Evolutionary conservation across 2,797 vertebrate genomes (phyloP).

Genomic region (Dicrostonyx torquatus): DNA sequence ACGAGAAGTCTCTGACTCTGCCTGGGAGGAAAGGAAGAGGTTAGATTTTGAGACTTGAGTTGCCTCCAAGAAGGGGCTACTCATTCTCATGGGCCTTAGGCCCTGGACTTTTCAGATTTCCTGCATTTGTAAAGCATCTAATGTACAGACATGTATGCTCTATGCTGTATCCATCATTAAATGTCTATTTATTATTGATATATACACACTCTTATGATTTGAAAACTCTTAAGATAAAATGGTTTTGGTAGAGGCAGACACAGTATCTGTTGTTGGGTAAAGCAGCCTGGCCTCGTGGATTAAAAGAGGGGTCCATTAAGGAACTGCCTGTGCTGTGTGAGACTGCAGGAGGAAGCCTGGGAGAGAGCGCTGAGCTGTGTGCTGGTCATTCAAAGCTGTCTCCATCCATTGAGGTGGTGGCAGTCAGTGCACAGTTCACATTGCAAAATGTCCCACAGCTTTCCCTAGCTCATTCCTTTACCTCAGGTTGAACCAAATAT

Average conservation of each 20-base stretch:
- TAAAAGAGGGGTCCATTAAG: not conserved
- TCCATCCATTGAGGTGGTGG: not conserved
- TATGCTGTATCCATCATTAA: not conserved
- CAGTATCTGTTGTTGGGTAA: not conserved
- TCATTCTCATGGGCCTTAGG: not conserved
- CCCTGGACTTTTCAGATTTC: not conserved
- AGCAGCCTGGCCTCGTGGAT: not conserved
- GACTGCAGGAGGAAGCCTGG: not conserved
- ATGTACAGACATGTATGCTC: not conserved
- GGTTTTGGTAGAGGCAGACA: not conserved
- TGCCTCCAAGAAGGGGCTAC: accelerated
- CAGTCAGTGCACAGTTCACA: not conserved
- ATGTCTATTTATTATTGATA: not conserved
- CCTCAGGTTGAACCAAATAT: conserved; percentile 67
- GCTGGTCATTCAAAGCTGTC: not conserved
- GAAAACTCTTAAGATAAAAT: not conserved
- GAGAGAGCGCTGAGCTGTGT: not conserved
- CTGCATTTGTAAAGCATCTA: not conserved
- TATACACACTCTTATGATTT: conserved; percentile 17
- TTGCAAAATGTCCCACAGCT: conserved; percentile 13
- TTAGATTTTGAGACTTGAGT: not conserved
- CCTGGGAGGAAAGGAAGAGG: not conserved
- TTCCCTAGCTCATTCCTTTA: conserved; percentile 38
- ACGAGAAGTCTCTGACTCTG: not conserved
- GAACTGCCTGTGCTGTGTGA: not conserved